phyloP scores from a whole-genome alignment of 2,888 invertebrate species.

The Polyommatus iphigenia region DNA sequence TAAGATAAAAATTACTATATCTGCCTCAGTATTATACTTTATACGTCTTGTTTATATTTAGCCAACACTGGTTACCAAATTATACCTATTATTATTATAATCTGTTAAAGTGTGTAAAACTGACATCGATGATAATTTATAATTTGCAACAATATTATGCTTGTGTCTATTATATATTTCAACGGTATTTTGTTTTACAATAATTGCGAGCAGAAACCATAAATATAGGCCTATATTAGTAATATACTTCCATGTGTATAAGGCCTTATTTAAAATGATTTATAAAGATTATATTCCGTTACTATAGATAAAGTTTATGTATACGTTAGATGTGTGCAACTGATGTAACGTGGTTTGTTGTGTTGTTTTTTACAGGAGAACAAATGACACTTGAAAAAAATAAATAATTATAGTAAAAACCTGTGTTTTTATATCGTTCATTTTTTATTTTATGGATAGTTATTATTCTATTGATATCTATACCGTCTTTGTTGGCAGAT shows the following conservation, averaged over 20 bases:
- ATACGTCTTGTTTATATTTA: not conserved
- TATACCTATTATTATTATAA: too few relatives aligned
- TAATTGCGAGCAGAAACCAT: not conserved
- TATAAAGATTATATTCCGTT: constrained; percentile 31
- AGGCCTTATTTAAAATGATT: constrained; percentile 29
- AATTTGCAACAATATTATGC: too few relatives aligned
- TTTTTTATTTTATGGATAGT: too few relatives aligned
- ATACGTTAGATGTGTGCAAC: constrained; percentile 53
- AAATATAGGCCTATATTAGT: not conserved
- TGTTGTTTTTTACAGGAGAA: constrained; percentile 67
- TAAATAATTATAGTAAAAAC: constrained; percentile 46
- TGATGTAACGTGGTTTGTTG: constrained; percentile 55
- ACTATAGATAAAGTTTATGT: constrained; percentile 44
- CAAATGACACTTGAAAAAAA: constrained; percentile 59
- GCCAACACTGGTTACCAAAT: too few relatives aligned
- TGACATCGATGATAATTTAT: too few relatives aligned
- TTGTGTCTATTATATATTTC: too few relatives aligned
- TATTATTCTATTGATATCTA: too few relatives aligned
- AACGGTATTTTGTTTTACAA: too few relatives aligned
- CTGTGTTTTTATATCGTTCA: not conserved
- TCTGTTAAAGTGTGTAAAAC: too few relatives aligned
- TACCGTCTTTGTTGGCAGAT: too few relatives aligned
- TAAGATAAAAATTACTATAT: not conserved
- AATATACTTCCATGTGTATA: constrained; percentile 12
- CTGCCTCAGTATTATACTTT: not conserved